Evolutionary conservation across 2,888 invertebrate species (phyloP).

Genomic region (Thymelicus acteon): DNA sequence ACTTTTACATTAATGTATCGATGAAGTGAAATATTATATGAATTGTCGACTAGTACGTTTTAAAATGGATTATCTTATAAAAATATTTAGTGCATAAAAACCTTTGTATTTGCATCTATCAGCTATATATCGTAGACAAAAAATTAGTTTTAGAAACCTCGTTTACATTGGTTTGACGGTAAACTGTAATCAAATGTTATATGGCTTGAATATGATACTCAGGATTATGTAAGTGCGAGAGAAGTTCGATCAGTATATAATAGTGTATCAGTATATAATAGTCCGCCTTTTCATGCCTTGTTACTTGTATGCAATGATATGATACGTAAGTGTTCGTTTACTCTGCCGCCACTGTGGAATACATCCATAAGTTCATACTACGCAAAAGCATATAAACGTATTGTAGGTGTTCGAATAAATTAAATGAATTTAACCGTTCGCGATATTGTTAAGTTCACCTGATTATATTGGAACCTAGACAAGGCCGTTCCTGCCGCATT

Average conservation of each 20-base stretch:
- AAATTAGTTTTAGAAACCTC: conserved; percentile 10
- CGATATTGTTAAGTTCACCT: too few species aligned
- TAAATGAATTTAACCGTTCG: too few species aligned
- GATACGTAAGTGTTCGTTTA: conserved; percentile 8
- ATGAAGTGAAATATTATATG: conserved; percentile 53
- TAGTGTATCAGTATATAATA: conserved; percentile 18
- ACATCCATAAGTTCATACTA: background rate
- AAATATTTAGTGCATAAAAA: background rate
- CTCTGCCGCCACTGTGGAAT: background rate
- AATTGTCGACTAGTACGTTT: conserved; percentile 47
- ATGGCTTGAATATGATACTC: conserved; percentile 16
- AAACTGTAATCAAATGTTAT: conserved; percentile 4
- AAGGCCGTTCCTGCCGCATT: conserved; percentile 1
- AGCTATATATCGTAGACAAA: conserved; percentile 33
- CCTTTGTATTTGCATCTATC: conserved; percentile 21
- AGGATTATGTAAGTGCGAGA: conserved; percentile 1
- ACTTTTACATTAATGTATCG: conserved; percentile 52
- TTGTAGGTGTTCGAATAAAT: too few species aligned
- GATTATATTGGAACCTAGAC: background rate
- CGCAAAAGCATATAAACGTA: too few species aligned
- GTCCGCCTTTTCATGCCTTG: conserved; percentile 34
- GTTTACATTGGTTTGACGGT: conserved; percentile 43
- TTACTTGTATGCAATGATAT: conserved; percentile 9
- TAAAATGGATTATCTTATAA: background rate
- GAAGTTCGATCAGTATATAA: conserved; percentile 7